Evolutionary conservation across 2,888 invertebrate species (phyloP), one percentile per base, ranked within the genome.

Genomic region (Acronicta psi): DNA sequence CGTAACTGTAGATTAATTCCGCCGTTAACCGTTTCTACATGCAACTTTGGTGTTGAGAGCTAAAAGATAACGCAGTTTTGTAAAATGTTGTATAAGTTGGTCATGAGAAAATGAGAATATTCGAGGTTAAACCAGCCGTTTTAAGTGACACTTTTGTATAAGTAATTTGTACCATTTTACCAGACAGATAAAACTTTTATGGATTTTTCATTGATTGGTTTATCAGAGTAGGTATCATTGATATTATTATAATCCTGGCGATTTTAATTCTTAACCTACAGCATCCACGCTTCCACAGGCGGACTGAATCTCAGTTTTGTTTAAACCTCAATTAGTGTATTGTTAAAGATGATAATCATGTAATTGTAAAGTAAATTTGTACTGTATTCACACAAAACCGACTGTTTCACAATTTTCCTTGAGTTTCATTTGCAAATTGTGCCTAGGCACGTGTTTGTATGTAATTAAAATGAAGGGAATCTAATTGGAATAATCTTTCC

Each of bases 1-100:
- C 46, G 59, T 71, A 68, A 71, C 68, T 68, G 71, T 68, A 65
- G 40, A 71, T 70, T 65, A 51, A 65, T 59, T 59, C 51, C 47
- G 66, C 38, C 44, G 41, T 70, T 68, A 65, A 56, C 56, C 34
- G 69, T 69, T 70, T 29, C 66, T 31, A 44, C 65, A 65, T 67
- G 53, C 66, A 70, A 65, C 42, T 59, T 64, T 51, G 16, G 59
- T 54, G 25, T 47, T 34, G 29, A 70, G 53, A 29, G 11, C 11
- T 29, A 11, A 71, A 65, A 34, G 34, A 34, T 49, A 53, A 40
- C 42, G 42, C 52, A 62, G 43, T 43, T 62, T 46, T 37, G 36
- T 46, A 53, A 37, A 51, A 51, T 42, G 50, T 17, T 64, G 18
- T 43, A 36, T 45, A 49, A 44, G 18, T 58, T 47, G 49, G 34